Conservation (phyloP, 1,140 invertebrate species). For the Pseudomyrmex sp. region DNA sequence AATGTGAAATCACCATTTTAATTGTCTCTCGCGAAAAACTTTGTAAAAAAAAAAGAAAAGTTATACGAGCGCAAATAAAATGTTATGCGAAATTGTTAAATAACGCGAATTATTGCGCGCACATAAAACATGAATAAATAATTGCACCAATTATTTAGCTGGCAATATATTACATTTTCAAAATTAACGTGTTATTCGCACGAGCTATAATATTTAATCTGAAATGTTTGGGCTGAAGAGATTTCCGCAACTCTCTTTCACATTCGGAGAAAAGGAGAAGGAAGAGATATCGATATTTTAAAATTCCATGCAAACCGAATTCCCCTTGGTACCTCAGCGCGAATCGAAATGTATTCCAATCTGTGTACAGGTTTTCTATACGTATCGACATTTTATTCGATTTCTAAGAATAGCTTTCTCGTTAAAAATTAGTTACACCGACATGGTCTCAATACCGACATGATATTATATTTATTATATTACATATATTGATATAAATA, state of each 20-base stretch:
- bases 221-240: not conserved
- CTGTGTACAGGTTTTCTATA: not conserved
- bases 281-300: slow-evolving; percentile 18
- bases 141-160: not conserved
- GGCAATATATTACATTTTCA: not conserved
- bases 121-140: too few species aligned
- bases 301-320: slow-evolving; percentile 21
- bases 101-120: too few species aligned
- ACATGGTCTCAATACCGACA: too few species aligned
- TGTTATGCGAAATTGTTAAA: too few species aligned
- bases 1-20: not conserved
- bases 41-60: not conserved
- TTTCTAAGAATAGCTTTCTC: slow-evolving; percentile 10
- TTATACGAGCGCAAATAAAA: too few species aligned
- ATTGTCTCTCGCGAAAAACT: not conserved
- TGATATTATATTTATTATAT: too few species aligned
- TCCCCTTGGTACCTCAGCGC: not conserved
- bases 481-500: not conserved
- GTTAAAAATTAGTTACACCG: not conserved
- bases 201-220: slow-evolving; percentile 3
- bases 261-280: too few species aligned
- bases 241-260: not conserved
- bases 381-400: not conserved
- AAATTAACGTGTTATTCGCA: not conserved
- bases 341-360: slow-evolving; percentile 25